Evolutionary conservation across 2,797 vertebrate species (phyloP).

Genomic region (Tenualosa thibaudeaui): DNA sequence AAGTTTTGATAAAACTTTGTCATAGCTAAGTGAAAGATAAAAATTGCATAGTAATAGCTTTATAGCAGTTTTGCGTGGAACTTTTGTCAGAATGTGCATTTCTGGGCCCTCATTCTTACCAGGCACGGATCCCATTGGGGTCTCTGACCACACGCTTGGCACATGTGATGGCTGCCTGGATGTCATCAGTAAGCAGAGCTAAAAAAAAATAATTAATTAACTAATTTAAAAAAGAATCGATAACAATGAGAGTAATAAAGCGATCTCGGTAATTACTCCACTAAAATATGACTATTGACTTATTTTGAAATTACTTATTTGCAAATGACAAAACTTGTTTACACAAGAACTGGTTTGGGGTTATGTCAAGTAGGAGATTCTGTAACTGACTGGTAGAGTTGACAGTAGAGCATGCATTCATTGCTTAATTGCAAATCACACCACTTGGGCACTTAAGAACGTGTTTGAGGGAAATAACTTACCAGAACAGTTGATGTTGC

Average conservation of each 20-base stretch:
- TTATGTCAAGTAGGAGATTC: too few relatives aligned
- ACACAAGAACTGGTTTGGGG: too few relatives aligned
- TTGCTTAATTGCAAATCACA: not conserved
- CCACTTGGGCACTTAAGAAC: not conserved
- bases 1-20: too few relatives aligned
- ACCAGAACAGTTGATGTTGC: constrained; percentile 68
- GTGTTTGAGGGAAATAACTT: constrained; percentile 33
- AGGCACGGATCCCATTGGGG: constrained; percentile 61
- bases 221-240: not conserved
- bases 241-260: not conserved
- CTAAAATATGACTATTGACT: not conserved
- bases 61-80: too few relatives aligned
- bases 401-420: too few relatives aligned
- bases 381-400: too few relatives aligned
- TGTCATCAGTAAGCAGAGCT: constrained; percentile 57
- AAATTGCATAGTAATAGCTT: too few relatives aligned
- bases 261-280: not conserved
- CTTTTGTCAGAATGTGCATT: not conserved
- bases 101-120: constrained; percentile 55
- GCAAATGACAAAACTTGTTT: too few relatives aligned
- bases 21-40: too few relatives aligned
- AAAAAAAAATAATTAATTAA: not conserved
- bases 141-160: constrained; percentile 63
- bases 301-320: too few relatives aligned
- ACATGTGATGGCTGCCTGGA: constrained; percentile 54